A percentile compares a stretch with the other conserved stretches of the same genome.
These are phyloP conservation scores for Prionace glauca DNA, from an alignment of 2,797 vertebrate genomes.

Conservation along the genomic window DNA sequence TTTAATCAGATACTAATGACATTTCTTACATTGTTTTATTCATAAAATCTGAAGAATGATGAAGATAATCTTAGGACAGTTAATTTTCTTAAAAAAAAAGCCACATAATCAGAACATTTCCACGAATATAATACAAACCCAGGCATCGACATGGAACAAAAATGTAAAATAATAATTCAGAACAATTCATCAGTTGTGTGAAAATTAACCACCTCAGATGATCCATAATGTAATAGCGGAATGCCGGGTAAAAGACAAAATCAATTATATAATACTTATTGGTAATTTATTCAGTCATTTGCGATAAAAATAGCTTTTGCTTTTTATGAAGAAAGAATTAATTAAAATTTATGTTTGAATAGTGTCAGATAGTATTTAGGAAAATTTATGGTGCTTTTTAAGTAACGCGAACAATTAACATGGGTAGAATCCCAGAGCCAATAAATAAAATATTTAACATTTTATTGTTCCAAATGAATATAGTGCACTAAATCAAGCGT, in stretches of 20 bases:
- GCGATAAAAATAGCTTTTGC: constrained; percentile 49
- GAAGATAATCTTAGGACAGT: not conserved
- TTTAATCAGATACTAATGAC: not conserved
- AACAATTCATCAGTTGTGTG: not conserved
- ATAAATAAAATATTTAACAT: constrained; percentile 37
- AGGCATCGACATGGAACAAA: not conserved
- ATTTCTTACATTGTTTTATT: not conserved
- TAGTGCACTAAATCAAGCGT: constrained; percentile 11
- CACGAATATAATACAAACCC: not conserved
- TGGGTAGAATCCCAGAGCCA: constrained; percentile 7
- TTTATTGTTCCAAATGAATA: constrained; percentile 37
- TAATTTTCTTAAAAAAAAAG: not conserved
- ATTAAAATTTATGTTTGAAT: constrained; percentile 43
- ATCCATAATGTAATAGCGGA: not conserved
- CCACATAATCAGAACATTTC: not conserved
- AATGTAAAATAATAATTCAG: constrained; percentile 7
- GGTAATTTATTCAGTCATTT: constrained; percentile 37
- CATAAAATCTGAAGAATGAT: not conserved
- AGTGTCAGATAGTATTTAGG: constrained; percentile 42
- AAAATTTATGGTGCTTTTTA: constrained; percentile 33
- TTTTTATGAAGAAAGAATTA: constrained; percentile 48
- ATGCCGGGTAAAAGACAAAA: constrained; percentile 33
- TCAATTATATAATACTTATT: constrained; percentile 38
- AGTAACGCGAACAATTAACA: constrained; percentile 22
- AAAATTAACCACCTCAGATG: not conserved